Base-by-base conservation (phyloP, 2,113 vertebrate genomes). In the Platanista minor region DNA sequence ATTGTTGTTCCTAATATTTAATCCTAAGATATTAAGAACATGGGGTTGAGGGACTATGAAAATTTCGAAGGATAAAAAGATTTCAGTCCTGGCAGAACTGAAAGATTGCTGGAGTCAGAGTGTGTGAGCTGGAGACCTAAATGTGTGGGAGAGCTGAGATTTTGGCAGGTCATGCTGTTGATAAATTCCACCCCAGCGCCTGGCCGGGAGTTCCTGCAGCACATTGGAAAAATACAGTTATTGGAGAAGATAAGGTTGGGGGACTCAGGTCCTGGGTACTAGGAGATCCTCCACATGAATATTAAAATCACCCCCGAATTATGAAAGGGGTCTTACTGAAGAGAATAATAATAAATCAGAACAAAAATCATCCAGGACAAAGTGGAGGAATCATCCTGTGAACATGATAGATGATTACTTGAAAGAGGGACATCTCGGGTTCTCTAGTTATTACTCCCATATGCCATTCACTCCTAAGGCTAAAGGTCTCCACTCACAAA, bases 201-300 rank as follows among this genome's bases (percentile, higher is more conserved):
- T 11, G 13, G 43, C n/a, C 1, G 0, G 43, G 20, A 15, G 9
- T 20, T 5, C 4, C 9, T 27, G 66, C 0, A 2, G 5, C 4
- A 1, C 46, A 27, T 0, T 29, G n/a, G 64, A 31, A 43, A 43
- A 29, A 31, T 5, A 20, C 0, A 0, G 4, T 10, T 8, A 33
- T 2, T 25, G 2, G 23, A 57, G 18, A 57, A 72, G 80, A 43
- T 17, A 6, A 0, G 3, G 3, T 15, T n/a, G 49, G 69, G 27
- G 9, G 57, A 39, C 36, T 86, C 18, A 5, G 5, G 4, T 15
- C 13, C 52, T 49, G 8, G 14, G 20, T 72, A 12, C 20, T 17
- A 85, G 7, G 20, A 78, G 1, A 41, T 33, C 6, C 41, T 85
- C 33, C 59, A 52, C 1, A 1, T 20, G n/a, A n/a, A 33, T 52